Percentiles rank a stretch among this genome's conserved stretches.
Conservation (phyloP, 2,888 invertebrate genomes). For the Zeuzera pyrina region DNA sequence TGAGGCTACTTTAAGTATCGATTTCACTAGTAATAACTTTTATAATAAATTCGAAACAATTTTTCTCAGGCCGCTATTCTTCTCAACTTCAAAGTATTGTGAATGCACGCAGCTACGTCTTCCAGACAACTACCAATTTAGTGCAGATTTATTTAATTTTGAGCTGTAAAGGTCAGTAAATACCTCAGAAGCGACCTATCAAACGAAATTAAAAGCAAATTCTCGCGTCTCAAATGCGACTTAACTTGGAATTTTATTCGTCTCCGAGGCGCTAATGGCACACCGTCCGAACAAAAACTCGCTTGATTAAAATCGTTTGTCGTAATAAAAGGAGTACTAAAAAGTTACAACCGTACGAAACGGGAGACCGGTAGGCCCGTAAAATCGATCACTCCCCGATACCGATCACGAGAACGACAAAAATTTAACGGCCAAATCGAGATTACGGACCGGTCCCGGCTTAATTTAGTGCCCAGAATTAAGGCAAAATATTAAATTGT, state of each 20-base stretch:
- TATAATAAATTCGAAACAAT: too few species aligned
- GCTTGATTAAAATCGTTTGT: slow-evolving; percentile 73
- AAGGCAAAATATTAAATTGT: slow-evolving; percentile 52
- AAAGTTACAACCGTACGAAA: slow-evolving; percentile 66
- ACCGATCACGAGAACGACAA: slow-evolving; percentile 56
- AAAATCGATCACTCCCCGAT: slow-evolving; percentile 66
- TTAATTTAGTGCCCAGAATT: slow-evolving; percentile 48
- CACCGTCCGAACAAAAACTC: slow-evolving; percentile 62
- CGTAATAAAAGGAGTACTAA: slow-evolving; percentile 70
- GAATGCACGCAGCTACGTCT: too few species aligned
- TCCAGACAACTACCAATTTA: slow-evolving; percentile 24
- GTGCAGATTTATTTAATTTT: slow-evolving; percentile 31
- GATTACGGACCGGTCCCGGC: slow-evolving; percentile 36
- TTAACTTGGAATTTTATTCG: slow-evolving; percentile 59
- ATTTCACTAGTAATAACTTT: too few species aligned
- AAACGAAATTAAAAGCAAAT: slow-evolving; percentile 60
- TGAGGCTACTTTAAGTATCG: too few species aligned
- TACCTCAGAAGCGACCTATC: slow-evolving; percentile 39
- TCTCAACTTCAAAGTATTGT: too few species aligned
- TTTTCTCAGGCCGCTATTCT: too few species aligned
- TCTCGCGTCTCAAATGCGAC: slow-evolving; percentile 53
- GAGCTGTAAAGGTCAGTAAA: slow-evolving; percentile 35
- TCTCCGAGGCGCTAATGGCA: slow-evolving; percentile 59
- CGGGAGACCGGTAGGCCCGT: slow-evolving; percentile 60
- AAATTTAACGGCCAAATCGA: slow-evolving; percentile 51